These are phyloP conservation scores for Tapirus terrestris DNA, from an alignment of 2,113 vertebrate genomes.

Conservation along the genomic window DNA sequence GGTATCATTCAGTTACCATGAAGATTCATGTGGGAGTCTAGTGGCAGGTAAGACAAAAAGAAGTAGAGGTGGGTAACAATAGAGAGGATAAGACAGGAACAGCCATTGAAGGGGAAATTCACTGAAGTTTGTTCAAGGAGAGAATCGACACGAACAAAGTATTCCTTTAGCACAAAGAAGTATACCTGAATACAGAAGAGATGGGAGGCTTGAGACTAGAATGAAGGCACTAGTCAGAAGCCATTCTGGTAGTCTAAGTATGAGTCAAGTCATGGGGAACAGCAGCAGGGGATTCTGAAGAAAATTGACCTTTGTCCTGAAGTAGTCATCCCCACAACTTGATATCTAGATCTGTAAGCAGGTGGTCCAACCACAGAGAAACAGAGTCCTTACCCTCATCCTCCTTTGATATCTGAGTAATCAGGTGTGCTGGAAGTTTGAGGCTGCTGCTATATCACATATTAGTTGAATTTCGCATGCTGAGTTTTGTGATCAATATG, in stretches of 20 bases:
- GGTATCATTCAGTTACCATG: background rate
- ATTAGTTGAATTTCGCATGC: background rate
- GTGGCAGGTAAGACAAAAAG: background rate
- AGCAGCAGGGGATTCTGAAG: background rate
- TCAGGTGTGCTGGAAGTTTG: background rate
- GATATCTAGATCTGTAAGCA: too few species aligned
- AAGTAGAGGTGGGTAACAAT: background rate
- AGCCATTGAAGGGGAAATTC: background rate
- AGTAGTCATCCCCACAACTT: background rate
- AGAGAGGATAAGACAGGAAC: background rate
- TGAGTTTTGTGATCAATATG: background rate
- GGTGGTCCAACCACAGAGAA: background rate
- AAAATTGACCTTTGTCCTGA: background rate
- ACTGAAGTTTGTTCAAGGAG: constrained; percentile 7
- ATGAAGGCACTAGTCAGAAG: background rate
- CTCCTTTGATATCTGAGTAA: background rate
- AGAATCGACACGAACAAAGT: background rate
- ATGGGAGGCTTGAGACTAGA: background rate
- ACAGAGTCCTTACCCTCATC: background rate
- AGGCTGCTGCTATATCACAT: background rate
- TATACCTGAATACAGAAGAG: background rate
- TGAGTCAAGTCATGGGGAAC: background rate
- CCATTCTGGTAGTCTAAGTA: too few species aligned
- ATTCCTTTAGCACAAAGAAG: background rate
- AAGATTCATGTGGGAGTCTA: background rate